Conservation (phyloP, 2,797 vertebrate genomes). For the Zalophus californianus region DNA sequence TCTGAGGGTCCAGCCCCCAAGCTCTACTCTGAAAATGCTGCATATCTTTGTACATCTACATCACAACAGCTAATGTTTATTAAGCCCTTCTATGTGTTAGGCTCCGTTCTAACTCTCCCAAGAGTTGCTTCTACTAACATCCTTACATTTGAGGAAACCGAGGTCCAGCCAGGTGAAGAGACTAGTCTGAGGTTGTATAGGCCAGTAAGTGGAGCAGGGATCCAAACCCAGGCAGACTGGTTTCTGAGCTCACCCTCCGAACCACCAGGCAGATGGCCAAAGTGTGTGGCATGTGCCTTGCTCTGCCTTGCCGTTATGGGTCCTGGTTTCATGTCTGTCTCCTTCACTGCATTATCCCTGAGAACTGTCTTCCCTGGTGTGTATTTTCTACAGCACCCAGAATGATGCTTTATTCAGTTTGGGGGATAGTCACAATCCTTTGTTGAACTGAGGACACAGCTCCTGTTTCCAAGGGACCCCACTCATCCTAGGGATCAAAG, state of each 20-base stretch:
- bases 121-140: neutral
- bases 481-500: neutral
- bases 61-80: neutral
- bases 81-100: neutral
- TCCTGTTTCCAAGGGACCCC: neutral
- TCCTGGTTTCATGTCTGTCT: neutral
- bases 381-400: neutral
- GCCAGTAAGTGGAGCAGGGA: neutral
- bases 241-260: neutral
- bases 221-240: neutral
- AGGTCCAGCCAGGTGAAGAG: neutral
- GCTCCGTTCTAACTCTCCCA: neutral
- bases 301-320: neutral
- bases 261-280: neutral
- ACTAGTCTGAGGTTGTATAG: neutral
- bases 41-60: neutral
- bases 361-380: neutral
- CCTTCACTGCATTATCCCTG: neutral
- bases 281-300: accelerated
- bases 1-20: neutral
- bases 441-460: neutral
- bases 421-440: neutral
- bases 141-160: neutral
- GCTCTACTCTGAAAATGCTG: neutral
- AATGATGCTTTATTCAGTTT: neutral